phyloP scores from a whole-genome alignment of 2,797 vertebrate species.

The Aplochiton taeniatus region DNA sequence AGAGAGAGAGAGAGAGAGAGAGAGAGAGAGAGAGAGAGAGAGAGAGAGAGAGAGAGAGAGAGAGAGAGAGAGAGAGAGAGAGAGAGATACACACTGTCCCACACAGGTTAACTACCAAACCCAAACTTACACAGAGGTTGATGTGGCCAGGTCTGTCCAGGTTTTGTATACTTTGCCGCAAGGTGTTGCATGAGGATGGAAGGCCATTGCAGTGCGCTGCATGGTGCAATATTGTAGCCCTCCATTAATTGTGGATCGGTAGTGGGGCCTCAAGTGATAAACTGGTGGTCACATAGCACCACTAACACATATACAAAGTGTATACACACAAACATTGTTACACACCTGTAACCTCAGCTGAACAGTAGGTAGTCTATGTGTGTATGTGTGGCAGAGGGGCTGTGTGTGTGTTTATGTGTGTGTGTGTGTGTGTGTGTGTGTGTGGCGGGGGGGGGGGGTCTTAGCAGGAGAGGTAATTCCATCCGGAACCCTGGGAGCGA shows the following conservation, averaged over 20 bases:
- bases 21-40: conserved; percentile 1
- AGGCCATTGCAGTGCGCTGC: no score
- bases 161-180: no score
- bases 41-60: conserved; percentile 2
- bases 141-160: no score
- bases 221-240: no score
- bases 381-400: conserved; percentile 6
- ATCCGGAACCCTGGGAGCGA: conserved; percentile 60
- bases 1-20: conserved; percentile 10
- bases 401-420: conserved; percentile 25
- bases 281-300: no score
- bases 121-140: neutral
- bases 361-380: no score
- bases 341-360: no score
- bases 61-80: conserved; percentile 8
- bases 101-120: neutral
- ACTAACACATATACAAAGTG: neutral
- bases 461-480: conserved; percentile 60
- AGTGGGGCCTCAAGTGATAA: no score
- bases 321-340: conserved; percentile 3
- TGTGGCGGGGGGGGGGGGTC: conserved; percentile 25
- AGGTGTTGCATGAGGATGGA: no score
- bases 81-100: neutral
- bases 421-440: conserved; percentile 1
- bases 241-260: no score